phyloP scores from a whole-genome alignment of 2,888 invertebrate genomes.

The Euplagia quadripunctaria region DNA sequence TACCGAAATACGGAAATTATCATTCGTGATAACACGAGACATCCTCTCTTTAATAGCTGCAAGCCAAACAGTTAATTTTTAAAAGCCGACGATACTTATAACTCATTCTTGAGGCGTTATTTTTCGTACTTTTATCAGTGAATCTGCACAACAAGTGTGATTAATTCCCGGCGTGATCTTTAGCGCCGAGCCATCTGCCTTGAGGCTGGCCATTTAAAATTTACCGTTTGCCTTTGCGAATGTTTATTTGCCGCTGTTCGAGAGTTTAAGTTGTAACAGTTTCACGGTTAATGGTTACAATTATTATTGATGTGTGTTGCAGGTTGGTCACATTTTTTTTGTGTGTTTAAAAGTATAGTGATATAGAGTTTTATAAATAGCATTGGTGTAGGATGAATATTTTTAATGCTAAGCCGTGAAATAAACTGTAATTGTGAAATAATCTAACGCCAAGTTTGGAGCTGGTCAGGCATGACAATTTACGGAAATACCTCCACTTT shows the following conservation, averaged over 20 bases:
- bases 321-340: slow-evolving; percentile 8
- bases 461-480: no score
- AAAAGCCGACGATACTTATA: slow-evolving; percentile 64
- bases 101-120: slow-evolving; percentile 76
- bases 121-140: slow-evolving; percentile 77
- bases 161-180: slow-evolving; percentile 71
- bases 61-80: slow-evolving; percentile 75
- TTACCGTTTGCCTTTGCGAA: slow-evolving; percentile 69
- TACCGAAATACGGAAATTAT: slow-evolving; percentile 50
- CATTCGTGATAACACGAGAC: slow-evolving; percentile 57
- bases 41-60: slow-evolving; percentile 61
- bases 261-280: slow-evolving; percentile 50
- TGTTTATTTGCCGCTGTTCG: slow-evolving; percentile 53
- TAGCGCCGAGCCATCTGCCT: slow-evolving; percentile 70
- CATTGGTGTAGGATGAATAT: no score
- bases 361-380: no score
- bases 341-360: background rate
- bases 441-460: no score
- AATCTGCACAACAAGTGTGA: slow-evolving; percentile 82
- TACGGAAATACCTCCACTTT: no score
- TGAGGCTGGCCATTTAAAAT: slow-evolving; percentile 67
- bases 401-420: no score
- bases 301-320: slow-evolving; percentile 44
- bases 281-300: slow-evolving; percentile 50
- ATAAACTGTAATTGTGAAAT: no score